Percentiles rank a stretch among this genome's conserved stretches.
phyloP scores from a whole-genome alignment of 2,797 vertebrate species.

The Siniperca scherzeri region DNA sequence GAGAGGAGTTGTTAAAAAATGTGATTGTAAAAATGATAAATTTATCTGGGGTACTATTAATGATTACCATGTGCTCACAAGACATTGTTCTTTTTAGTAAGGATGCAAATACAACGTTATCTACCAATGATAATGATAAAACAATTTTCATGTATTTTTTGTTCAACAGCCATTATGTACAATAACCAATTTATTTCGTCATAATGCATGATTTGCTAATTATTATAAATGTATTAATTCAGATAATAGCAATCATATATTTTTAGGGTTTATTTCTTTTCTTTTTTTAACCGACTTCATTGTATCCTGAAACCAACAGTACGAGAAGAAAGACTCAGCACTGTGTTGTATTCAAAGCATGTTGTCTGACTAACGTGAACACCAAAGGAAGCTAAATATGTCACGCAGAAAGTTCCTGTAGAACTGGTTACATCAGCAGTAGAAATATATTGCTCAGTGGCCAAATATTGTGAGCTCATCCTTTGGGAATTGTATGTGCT shows the following conservation, averaged over 20 bases:
- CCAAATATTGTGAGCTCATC: not conserved
- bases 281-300: not conserved
- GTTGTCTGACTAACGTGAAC: not conserved
- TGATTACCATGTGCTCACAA: not conserved
- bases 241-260: not conserved
- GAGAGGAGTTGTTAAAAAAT: too few relatives aligned
- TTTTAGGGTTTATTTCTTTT: not conserved
- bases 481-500: not conserved
- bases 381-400: not conserved
- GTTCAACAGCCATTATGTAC: not conserved
- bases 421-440: slow-evolving; percentile 12
- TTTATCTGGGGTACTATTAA: not conserved
- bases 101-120: not conserved
- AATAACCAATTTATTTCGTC: too few relatives aligned
- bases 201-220: too few relatives aligned
- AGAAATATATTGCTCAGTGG: not conserved
- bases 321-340: not conserved
- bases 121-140: not conserved
- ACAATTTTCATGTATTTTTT: not conserved
- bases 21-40: not conserved
- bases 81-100: not conserved
- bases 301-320: not conserved
- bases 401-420: not conserved
- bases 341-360: not conserved
- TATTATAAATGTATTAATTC: not conserved